A percentile compares a stretch with the other conserved stretches of the same genome.
phyloP scores from a whole-genome alignment of 2,797 vertebrate genomes.

The Buphagus erythrorhynchus region DNA sequence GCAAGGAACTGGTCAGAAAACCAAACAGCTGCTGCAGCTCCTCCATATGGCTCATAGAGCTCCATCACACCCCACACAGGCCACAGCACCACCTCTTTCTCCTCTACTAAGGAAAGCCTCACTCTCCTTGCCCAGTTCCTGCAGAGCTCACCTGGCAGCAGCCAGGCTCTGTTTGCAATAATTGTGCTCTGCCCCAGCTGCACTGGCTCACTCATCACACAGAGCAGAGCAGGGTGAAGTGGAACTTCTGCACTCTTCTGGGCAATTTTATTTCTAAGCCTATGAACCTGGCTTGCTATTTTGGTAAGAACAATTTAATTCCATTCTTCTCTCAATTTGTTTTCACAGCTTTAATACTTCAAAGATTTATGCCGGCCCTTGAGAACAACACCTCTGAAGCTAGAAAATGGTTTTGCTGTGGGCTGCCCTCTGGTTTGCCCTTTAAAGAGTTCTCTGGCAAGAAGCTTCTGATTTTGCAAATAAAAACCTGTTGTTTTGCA shows the following conservation, averaged over 20 bases:
- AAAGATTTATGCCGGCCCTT: conserved; percentile 12
- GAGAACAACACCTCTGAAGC: conserved; percentile 35
- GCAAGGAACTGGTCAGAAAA: background rate
- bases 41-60: background rate
- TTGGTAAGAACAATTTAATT: background rate
- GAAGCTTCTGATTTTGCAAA: conserved; percentile 16
- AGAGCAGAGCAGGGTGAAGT: background rate
- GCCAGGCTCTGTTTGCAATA: rapidly evolving
- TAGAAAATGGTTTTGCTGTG: conserved; percentile 8
- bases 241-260: background rate
- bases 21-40: background rate
- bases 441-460: conserved; percentile 30
- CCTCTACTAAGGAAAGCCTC: background rate
- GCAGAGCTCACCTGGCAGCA: background rate
- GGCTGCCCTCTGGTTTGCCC: background rate
- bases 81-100: background rate
- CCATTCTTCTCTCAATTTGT: background rate
- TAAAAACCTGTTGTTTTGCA: background rate
- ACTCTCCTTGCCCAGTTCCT: background rate
- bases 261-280: background rate
- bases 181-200: background rate
- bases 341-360: conserved; percentile 31
- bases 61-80: background rate
- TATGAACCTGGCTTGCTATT: background rate
- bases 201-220: background rate